Conservation (phyloP, 2,888 invertebrate genomes). For the Polydrusus tereticollis region DNA sequence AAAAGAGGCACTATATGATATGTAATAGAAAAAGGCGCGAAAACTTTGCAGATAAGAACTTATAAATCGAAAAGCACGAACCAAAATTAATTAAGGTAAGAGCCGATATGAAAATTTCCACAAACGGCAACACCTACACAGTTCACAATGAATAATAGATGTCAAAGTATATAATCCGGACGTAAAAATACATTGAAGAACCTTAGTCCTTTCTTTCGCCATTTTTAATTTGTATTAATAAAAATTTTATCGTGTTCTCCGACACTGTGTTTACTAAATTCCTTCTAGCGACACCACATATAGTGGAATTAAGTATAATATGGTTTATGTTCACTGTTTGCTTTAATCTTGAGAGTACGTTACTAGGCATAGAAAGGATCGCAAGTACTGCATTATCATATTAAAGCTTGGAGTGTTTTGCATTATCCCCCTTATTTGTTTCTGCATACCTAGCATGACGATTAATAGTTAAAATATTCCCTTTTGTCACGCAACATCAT, state of each 20-base stretch:
- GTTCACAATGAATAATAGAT: too few species aligned
- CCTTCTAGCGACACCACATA: background rate
- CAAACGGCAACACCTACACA: too few species aligned
- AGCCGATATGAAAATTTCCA: too few species aligned
- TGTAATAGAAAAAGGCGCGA: too few species aligned
- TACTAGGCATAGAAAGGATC: slow-evolving; percentile 9
- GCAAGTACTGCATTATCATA: slow-evolving; percentile 17
- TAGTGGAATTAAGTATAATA: background rate
- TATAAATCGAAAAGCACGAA: too few species aligned
- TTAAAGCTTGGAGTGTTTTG: slow-evolving; percentile 20
- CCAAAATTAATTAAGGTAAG: too few species aligned
- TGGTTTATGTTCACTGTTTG: slow-evolving; percentile 6
- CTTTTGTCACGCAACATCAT: background rate
- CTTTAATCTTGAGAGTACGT: slow-evolving; percentile 22
- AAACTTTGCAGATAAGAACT: too few species aligned
- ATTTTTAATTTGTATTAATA: too few species aligned
- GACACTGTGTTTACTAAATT: background rate
- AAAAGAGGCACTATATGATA: too few species aligned
- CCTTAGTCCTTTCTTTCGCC: too few species aligned
- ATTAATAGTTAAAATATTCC: background rate
- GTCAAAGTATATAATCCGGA: too few species aligned
- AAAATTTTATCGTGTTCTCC: background rate
- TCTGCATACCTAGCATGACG: slow-evolving; percentile 12
- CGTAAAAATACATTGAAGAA: too few species aligned
- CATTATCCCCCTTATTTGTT: slow-evolving; percentile 25